These are phyloP conservation scores for Agrochola circellaris DNA, from an alignment of 2,888 invertebrate species.

Conservation along the genomic window DNA sequence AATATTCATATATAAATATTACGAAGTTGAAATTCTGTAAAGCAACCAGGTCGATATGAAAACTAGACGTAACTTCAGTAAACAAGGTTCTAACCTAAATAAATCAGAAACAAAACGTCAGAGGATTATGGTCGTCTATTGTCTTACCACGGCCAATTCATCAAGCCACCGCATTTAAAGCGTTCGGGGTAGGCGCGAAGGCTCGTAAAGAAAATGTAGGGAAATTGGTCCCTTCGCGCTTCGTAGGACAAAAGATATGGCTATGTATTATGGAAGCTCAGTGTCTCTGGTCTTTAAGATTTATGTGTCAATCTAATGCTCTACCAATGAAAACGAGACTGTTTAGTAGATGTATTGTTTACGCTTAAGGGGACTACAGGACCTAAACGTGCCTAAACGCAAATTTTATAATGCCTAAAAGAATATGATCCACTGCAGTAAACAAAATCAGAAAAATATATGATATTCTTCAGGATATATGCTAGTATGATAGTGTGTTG, in stretches of 20 bases:
- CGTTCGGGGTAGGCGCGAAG: slow-evolving; percentile 14
- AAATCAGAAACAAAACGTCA: slow-evolving; percentile 29
- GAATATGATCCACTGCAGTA: too few species aligned
- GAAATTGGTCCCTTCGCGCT: slow-evolving; percentile 57
- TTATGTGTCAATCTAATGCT: background rate
- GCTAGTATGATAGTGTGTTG: too few species aligned
- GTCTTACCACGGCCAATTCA: slow-evolving; percentile 40
- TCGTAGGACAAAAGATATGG: slow-evolving; percentile 27
- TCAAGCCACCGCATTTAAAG: slow-evolving; percentile 45
- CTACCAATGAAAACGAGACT: background rate
- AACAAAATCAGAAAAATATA: too few species aligned
- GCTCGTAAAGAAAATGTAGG: slow-evolving; percentile 50
- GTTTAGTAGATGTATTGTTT: background rate
- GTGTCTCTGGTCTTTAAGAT: slow-evolving; percentile 20
- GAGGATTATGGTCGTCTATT: slow-evolving; percentile 30
- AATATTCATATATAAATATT: too few species aligned
- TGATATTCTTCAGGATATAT: too few species aligned
- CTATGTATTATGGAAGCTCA: slow-evolving; percentile 3
- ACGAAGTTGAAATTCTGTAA: background rate
- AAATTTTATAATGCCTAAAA: too few species aligned
- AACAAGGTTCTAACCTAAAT: slow-evolving; percentile 15
- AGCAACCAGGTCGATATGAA: background rate
- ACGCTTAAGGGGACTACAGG: too few species aligned
- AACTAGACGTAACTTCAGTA: background rate
- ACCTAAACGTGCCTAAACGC: too few species aligned